These are phyloP conservation scores for Drosophila sulfurigaster DNA, from an alignment of 1,140 invertebrate species.

Conservation along the genomic window DNA sequence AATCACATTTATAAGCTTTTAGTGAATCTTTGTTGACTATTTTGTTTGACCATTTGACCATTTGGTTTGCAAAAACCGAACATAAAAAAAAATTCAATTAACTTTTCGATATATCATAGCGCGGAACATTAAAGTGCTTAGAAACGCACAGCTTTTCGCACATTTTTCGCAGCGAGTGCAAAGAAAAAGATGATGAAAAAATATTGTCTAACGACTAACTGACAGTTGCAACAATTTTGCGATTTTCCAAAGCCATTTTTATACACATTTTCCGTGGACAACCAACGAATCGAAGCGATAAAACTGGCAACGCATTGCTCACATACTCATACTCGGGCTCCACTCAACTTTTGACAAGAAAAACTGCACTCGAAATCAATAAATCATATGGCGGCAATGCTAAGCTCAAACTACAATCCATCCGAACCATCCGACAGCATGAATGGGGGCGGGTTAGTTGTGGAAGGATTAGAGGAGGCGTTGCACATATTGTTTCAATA, in stretches of 20 bases:
- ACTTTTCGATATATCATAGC: constrained; percentile 42
- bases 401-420: constrained; percentile 62
- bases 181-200: constrained; percentile 12
- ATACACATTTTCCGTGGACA: constrained; percentile 63
- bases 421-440: neutral
- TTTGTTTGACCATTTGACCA: constrained; percentile 10
- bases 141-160: constrained; percentile 4
- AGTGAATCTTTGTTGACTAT: neutral
- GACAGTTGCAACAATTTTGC: constrained; percentile 53
- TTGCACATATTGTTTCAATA: constrained; percentile 79
- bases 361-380: constrained; percentile 77
- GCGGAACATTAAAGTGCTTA: constrained; percentile 18
- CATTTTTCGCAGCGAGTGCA: neutral
- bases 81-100: constrained; percentile 45
- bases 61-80: constrained; percentile 2
- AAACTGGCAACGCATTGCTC: constrained; percentile 24
- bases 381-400: constrained; percentile 59
- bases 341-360: constrained; percentile 70
- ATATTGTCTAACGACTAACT: constrained; percentile 25
- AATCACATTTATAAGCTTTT: neutral
- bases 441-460: neutral
- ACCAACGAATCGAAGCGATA: constrained; percentile 25
- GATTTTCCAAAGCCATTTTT: constrained; percentile 60
- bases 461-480: neutral
- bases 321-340: constrained; percentile 27